Evolutionary conservation across 2,797 vertebrate genomes (phyloP).

Genomic region (Delichon dasypus): DNA sequence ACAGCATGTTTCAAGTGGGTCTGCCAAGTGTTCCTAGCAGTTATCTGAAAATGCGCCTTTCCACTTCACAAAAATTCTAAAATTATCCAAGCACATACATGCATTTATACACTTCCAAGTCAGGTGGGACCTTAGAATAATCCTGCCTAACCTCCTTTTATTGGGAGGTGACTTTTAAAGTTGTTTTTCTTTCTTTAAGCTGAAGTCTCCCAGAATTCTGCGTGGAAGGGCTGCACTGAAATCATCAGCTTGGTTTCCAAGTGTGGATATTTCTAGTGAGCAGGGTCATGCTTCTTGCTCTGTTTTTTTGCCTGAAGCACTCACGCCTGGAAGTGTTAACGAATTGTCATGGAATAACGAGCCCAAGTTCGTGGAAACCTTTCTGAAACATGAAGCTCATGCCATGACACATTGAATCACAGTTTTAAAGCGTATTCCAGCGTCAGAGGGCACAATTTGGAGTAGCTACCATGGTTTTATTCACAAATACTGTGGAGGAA

Average conservation of each 20-base stretch:
- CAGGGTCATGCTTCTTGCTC: neutral
- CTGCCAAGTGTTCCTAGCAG: conserved; percentile 30
- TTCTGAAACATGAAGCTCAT: neutral
- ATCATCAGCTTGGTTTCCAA: neutral
- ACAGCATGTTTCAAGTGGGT: neutral
- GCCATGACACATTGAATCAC: neutral
- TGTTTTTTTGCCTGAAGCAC: neutral
- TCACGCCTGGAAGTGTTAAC: neutral
- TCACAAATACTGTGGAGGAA: neutral
- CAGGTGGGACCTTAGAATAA: conserved; percentile 53
- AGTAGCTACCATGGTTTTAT: neutral
- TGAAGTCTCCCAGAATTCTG: neutral
- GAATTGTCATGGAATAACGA: neutral
- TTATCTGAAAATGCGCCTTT: conserved; percentile 31
- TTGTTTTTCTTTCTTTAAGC: conserved; percentile 39
- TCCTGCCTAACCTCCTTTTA: neutral
- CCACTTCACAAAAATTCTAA: neutral
- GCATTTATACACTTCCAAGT: neutral
- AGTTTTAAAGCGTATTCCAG: neutral
- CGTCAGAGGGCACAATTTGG: neutral
- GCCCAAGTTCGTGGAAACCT: neutral
- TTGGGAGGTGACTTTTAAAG: neutral
- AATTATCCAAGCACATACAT: neutral
- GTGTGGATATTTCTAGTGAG: neutral
- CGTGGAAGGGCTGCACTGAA: neutral